These are phyloP conservation scores for Oligia latruncula DNA, from an alignment of 2,888 invertebrate species.

Conservation along the genomic window DNA sequence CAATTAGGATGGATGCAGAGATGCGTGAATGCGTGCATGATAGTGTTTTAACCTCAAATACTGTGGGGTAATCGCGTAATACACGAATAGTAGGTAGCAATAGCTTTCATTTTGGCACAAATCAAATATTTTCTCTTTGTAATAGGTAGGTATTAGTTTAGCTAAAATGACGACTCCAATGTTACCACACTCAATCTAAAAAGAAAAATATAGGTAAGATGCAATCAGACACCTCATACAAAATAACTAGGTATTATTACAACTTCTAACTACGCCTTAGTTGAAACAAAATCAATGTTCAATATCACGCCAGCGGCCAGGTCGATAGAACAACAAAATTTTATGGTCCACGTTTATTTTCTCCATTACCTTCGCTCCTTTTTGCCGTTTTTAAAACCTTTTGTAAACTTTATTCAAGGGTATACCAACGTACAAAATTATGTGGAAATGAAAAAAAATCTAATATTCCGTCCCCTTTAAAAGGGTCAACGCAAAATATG, in stretches of 20 bases:
- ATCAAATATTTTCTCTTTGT: no score
- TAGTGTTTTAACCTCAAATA: neutral
- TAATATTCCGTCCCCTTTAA: conserved; percentile 75
- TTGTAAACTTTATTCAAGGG: conserved; percentile 47
- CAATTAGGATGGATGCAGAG: neutral
- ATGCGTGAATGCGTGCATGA: neutral
- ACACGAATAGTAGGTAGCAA: no score
- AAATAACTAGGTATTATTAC: conserved; percentile 10
- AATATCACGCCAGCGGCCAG: conserved; percentile 38
- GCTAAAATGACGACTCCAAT: no score
- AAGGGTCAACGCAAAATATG: conserved; percentile 79
- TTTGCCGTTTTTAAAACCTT: conserved; percentile 41
- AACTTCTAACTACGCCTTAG: neutral
- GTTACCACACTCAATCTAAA: neutral
- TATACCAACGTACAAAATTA: conserved; percentile 46
- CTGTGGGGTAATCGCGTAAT: no score
- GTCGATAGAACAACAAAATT: conserved; percentile 55
- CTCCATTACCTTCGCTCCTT: conserved; percentile 15
- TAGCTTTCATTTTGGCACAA: no score
- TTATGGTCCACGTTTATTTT: conserved; percentile 56
- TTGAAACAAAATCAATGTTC: conserved; percentile 53
- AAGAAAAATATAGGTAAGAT: neutral
- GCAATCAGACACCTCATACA: conserved; percentile 6
- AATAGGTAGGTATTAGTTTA: no score
- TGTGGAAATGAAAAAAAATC: conserved; percentile 67